These are phyloP conservation scores for Micropoecilia bifurca DNA, from an alignment of 2,797 vertebrate species.

Conservation along the genomic window DNA sequence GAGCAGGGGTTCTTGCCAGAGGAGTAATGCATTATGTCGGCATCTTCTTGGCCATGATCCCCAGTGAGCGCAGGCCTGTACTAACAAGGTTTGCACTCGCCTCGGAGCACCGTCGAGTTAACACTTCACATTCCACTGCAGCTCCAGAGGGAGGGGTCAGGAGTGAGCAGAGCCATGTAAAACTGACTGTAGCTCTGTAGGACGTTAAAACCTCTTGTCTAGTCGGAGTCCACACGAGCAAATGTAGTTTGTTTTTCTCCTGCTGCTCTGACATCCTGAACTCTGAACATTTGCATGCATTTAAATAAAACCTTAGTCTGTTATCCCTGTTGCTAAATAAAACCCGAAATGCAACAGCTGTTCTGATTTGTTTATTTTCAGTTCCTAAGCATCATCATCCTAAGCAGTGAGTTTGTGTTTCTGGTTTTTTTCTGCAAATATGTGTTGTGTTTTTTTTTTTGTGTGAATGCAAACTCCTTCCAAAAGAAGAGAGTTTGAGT, in stretches of 20 bases:
- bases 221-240: constrained; percentile 10
- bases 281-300: constrained; percentile 2
- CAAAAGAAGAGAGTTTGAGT: constrained; percentile 11
- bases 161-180: constrained; percentile 24
- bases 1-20: constrained; percentile 41
- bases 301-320: constrained; percentile 15
- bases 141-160: constrained; percentile 42
- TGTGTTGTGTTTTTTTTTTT: not conserved
- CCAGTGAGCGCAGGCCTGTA: constrained; percentile 58
- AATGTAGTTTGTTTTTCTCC: not conserved
- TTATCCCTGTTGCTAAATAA: constrained; percentile 14
- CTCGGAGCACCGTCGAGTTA: constrained; percentile 42
- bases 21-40: constrained; percentile 38
- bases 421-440: not conserved
- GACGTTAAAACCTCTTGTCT: constrained; percentile 20
- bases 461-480: not conserved
- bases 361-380: constrained; percentile 20
- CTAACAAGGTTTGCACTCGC: constrained; percentile 68
- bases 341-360: constrained; percentile 23
- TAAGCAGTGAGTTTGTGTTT: not conserved
- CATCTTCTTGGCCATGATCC: constrained; percentile 57
- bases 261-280: constrained; percentile 4
- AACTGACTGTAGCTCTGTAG: constrained; percentile 29
- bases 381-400: not conserved
- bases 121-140: constrained; percentile 70